A percentile compares a stretch with the other conserved stretches of the same genome.
These are phyloP conservation scores for Tyria jacobaeae DNA, from an alignment of 2,888 invertebrate genomes.

Conservation along the genomic window DNA sequence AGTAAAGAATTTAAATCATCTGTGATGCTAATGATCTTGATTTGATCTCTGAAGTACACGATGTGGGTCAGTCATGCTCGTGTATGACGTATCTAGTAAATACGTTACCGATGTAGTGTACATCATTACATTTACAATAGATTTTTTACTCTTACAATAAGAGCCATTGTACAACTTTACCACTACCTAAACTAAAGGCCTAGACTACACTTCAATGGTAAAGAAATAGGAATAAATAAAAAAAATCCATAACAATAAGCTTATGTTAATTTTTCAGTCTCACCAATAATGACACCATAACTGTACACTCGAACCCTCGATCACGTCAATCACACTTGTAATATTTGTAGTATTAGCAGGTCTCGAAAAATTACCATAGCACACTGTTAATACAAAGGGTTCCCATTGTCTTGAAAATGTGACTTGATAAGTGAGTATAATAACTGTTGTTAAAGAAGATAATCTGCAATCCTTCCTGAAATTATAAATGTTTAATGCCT, in stretches of 20 bases:
- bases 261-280: neutral
- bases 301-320: slow-evolving; percentile 32
- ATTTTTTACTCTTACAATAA: too few relatives aligned
- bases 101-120: too few relatives aligned
- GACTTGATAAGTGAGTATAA: neutral
- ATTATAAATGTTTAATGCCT: neutral
- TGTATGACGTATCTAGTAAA: too few relatives aligned
- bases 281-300: slow-evolving; percentile 46
- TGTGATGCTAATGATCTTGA: too few relatives aligned
- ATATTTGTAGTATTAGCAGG: slow-evolving; percentile 13
- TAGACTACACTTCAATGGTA: neutral
- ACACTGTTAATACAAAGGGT: slow-evolving; percentile 29
- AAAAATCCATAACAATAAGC: too few relatives aligned
- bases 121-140: too few relatives aligned
- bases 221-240: neutral
- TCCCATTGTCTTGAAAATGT: slow-evolving; percentile 1
- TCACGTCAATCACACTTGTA: slow-evolving; percentile 33
- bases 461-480: slow-evolving; percentile 9
- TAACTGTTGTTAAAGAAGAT: slow-evolving; percentile 8
- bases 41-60: too few relatives aligned
- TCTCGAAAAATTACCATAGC: slow-evolving; percentile 26
- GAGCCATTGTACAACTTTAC: too few relatives aligned
- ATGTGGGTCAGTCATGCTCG: too few relatives aligned
- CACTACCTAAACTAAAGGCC: too few relatives aligned
- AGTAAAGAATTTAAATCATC: too few relatives aligned